Base-by-base conservation (phyloP, 2,888 invertebrate species). In the Pammene fasciana region DNA sequence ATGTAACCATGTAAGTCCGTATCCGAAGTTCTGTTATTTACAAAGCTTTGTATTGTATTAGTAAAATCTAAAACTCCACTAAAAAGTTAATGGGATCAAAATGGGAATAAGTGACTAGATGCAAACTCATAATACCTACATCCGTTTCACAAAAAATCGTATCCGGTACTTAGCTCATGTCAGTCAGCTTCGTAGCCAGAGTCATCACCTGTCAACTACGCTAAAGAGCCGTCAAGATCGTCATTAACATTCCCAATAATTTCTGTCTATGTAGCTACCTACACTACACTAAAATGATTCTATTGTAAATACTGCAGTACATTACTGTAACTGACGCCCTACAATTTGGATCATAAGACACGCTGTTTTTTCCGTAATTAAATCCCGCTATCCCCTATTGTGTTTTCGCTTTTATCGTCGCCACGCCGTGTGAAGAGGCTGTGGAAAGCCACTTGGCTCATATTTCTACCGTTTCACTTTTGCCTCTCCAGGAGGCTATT, bases 401-500 rank as follows among this genome's bases (percentile, higher is more conserved):
- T 77, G 78, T 79, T 78, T 79, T 80, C 74, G 78, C 77, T 82
- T 82, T 82, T 81, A 78, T 77, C 74, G 73, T 71, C 74, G 72
- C 75, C 75, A 72, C 74, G 74, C 75, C 81, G 82, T 86, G 86
- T 82, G 84, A 86, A 87, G 81, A 77, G 67, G 72, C 65, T 46
- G 73, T 84, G 79, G 82, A 84, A 85, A 86, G 84, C 78, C 72
- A 72, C 72, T 73, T 68, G 71, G 74, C 72, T 80, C 75, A 75
- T 78, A 76, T 79, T 78, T 75, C 74, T 76, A 73, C 67, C 67
- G 79, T 85, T 84, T 84, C 85, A 80, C 84, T 82, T 80, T 79
- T 77, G 68, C 65, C 57, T 38, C 68, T 68, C 46, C 43, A 45
- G 65, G 38, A 38, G 38, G 38, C 38, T 38, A 9, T 38, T 38